A percentile compares a stretch with the other conserved stretches of the same genome.
Evolutionary conservation across 2,797 vertebrate genomes (phyloP).

Genomic region (Malacoraja senta): DNA sequence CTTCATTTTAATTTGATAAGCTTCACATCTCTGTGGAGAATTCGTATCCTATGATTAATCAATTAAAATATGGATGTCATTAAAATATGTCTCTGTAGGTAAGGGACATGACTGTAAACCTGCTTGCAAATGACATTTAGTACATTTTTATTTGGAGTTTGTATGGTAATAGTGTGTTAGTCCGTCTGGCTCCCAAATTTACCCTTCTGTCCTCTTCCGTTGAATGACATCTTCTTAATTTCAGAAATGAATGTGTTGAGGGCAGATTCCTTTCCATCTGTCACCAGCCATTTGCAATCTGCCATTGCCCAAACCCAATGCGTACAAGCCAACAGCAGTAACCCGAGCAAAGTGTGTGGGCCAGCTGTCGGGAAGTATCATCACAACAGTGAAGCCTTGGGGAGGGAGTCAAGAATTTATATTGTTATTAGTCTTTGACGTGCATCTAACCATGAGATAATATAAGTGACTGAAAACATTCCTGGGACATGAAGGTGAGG

Average conservation of each 20-base stretch:
- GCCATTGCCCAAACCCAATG: conserved; percentile 58
- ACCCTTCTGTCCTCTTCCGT: conserved; percentile 66
- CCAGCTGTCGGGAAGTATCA: conserved; percentile 58
- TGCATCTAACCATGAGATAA: conserved; percentile 55
- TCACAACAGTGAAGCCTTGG: conserved; percentile 52
- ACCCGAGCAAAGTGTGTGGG: conserved; percentile 54
- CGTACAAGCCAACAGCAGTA: conserved; percentile 55
- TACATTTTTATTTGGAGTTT: conserved; percentile 58
- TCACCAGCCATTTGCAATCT: conserved; percentile 62
- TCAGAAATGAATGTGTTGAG: conserved; percentile 59
- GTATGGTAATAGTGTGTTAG: conserved; percentile 58
- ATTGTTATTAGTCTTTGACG: conserved; percentile 50
- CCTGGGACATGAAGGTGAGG: conserved; percentile 50
- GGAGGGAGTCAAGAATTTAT: conserved; percentile 50
- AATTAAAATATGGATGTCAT: conserved; percentile 72
- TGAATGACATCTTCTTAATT: conserved; percentile 67
- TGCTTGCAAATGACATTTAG: conserved; percentile 60
- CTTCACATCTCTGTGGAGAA: conserved; percentile 48
- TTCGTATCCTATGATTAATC: conserved; percentile 49
- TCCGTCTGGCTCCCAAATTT: conserved; percentile 59
- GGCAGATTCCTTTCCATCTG: conserved; percentile 70
- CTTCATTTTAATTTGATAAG: conserved; percentile 67
- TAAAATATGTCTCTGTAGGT: conserved; percentile 63
- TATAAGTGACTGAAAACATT: conserved; percentile 46
- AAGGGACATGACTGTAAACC: conserved; percentile 60